Base-by-base conservation (phyloP, 2,113 vertebrate species). In the Ceuthmochares aereus region DNA sequence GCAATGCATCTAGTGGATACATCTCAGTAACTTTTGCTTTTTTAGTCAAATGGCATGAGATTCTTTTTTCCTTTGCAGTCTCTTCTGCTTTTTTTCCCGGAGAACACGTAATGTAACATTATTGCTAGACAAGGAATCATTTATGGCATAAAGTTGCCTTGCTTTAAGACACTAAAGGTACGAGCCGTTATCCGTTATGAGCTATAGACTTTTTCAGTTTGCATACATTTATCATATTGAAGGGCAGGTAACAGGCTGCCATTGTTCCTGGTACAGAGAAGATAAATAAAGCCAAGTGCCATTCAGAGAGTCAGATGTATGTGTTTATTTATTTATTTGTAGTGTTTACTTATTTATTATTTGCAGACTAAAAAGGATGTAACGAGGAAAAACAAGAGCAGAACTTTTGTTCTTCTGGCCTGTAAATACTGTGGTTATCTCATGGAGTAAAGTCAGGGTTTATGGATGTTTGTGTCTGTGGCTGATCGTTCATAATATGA, bases 151-250 rank as follows among this genome's bases (percentile, higher is more conserved):
- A 86, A 97, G 92, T 87, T 96, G 87, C 87, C 5, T 52, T 91
- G 90, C 95, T 97, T 96, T 96, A 96, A 92, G 96, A 69, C 93
- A 72, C 92, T 93, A 87, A 95, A 97, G 92, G 83, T 93, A 93
- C 92, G 67, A 74, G 67, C 56, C 0, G 0, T 93, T 95, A 90
- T 74, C 79, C 5, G 4, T 92, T 93, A 90, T 52, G 90, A 85
- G 90, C 93, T 74, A 10, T 86, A 93, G 92, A 32, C 79, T 73
- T 87, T 59, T 63, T 51, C 72, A 83, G 72, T 93, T 94, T 91
- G 32, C 75, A 77, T 93, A 69, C 70, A 80, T 96, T 89, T 91
- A 73, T 93, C 83, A 63, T 25, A 15, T 26, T 37, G 45, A 91
- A 90, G 84, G 90, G 68, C 72, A 90, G 67, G 82, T 83, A 90